Conservation (phyloP, 2,888 invertebrate species). For the Rhynchonema sp. region DNA sequence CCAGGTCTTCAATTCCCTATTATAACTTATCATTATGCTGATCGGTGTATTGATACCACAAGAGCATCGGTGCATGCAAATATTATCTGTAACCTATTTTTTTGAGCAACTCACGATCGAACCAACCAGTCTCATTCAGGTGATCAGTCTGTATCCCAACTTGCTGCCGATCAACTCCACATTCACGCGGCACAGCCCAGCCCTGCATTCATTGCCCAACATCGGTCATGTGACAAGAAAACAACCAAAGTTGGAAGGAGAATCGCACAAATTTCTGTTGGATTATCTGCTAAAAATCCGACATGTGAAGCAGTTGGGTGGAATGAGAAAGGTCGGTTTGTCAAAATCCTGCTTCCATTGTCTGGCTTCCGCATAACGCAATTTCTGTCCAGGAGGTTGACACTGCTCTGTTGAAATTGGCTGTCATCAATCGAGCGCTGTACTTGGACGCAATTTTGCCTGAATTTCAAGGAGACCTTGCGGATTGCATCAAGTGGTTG, state of each 20-base stretch:
- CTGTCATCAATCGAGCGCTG: slow-evolving; percentile 25
- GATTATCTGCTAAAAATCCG: no score
- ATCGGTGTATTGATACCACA: no score
- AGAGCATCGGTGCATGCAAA: no score
- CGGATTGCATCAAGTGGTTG: slow-evolving; percentile 32
- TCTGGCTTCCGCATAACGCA: no score
- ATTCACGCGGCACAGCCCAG: slow-evolving; percentile 32
- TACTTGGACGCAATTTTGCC: slow-evolving; percentile 18
- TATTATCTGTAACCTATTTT: no score
- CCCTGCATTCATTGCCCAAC: slow-evolving; percentile 35
- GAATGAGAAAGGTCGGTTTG: no score
- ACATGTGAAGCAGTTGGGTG: no score
- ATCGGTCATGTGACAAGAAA: slow-evolving; percentile 30
- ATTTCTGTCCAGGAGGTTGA: slow-evolving; percentile 36
- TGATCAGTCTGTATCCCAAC: slow-evolving; percentile 34
- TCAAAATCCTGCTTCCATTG: no score
- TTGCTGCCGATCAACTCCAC: slow-evolving; percentile 30
- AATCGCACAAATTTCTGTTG: neutral
- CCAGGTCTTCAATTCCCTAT: no score
- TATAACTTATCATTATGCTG: no score
- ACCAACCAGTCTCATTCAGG: no score
- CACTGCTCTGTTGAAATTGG: slow-evolving; percentile 32
- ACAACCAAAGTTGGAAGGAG: slow-evolving; percentile 10
- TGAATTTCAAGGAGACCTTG: slow-evolving; percentile 26
- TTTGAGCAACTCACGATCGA: no score